phyloP scores from a whole-genome alignment of 2,797 vertebrate genomes.

The Alcedo quadribrachys region DNA sequence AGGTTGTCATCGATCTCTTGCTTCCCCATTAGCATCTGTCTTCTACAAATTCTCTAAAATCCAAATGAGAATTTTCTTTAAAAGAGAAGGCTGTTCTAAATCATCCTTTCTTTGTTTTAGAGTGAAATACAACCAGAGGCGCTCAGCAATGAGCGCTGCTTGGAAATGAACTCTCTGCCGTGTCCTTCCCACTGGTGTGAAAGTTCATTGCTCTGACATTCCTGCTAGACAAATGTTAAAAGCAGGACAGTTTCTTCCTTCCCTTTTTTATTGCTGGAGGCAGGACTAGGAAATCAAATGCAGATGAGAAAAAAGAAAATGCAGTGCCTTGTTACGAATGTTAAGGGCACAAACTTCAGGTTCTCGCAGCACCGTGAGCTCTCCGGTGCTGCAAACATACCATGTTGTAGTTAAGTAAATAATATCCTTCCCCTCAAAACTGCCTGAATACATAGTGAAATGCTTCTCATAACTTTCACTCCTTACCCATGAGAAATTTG shows the following conservation, averaged over 20 bases:
- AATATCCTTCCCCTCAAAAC: neutral
- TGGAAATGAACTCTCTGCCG: neutral
- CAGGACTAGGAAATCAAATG: neutral
- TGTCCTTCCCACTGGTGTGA: neutral
- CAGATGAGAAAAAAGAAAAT: neutral
- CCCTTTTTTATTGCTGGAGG: neutral
- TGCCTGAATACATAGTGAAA: constrained; percentile 6
- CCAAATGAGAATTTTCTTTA: neutral
- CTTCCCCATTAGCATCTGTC: neutral
- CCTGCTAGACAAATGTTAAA: neutral
- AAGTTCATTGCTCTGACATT: neutral
- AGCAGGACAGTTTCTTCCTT: neutral
- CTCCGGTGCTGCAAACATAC: neutral
- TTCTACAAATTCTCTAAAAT: neutral
- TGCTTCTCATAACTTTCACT: constrained; percentile 30
- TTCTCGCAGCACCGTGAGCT: neutral
- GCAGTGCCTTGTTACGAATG: neutral
- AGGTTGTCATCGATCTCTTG: neutral
- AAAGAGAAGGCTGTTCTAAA: neutral
- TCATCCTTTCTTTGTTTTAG: neutral
- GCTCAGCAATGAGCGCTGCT: neutral
- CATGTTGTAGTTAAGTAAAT: constrained; percentile 13
- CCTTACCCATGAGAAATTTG: constrained; percentile 34
- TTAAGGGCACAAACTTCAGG: neutral
- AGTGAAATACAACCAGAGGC: neutral